A percentile compares a stretch with the other conserved stretches of the same genome.
phyloP scores from a whole-genome alignment of 2,888 invertebrate species.

The Epinotia brunnichana region DNA sequence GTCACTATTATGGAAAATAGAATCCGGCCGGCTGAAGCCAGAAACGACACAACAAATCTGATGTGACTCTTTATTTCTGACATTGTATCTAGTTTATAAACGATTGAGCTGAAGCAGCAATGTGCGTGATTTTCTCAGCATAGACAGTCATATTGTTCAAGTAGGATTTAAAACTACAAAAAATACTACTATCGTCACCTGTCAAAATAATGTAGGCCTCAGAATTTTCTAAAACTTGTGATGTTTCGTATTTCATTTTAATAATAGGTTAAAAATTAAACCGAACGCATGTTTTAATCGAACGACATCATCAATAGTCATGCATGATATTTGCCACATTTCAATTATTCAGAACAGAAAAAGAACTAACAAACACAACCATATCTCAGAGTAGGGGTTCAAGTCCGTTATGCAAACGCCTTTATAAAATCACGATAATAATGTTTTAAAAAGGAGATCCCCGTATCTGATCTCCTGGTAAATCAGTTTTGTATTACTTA shows the following conservation, averaged over 20 bases:
- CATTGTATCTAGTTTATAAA: background rate
- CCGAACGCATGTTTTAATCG: background rate
- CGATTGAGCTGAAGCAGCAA: background rate
- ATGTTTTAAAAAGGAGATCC: background rate
- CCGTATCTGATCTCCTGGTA: no score
- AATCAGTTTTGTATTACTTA: no score
- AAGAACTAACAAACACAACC: conserved; percentile 30
- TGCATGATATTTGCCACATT: conserved; percentile 24
- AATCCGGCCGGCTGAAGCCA: background rate
- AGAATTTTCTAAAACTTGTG: background rate
- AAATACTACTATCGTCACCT: background rate
- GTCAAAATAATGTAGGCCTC: conserved; percentile 13
- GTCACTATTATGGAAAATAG: background rate
- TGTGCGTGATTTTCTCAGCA: conserved; percentile 2
- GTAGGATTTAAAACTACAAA: background rate
- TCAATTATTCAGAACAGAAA: conserved; percentile 20
- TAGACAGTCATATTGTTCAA: background rate
- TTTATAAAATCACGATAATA: conserved; percentile 2
- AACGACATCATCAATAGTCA: background rate
- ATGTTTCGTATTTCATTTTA: background rate
- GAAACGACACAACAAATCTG: background rate
- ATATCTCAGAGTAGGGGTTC: conserved; percentile 22
- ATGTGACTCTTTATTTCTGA: background rate
- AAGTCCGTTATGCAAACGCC: conserved; percentile 6
- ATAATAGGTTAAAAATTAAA: background rate